Evolutionary conservation across 2,888 invertebrate genomes (phyloP).

Genomic region (Aphodius sticticus): DNA sequence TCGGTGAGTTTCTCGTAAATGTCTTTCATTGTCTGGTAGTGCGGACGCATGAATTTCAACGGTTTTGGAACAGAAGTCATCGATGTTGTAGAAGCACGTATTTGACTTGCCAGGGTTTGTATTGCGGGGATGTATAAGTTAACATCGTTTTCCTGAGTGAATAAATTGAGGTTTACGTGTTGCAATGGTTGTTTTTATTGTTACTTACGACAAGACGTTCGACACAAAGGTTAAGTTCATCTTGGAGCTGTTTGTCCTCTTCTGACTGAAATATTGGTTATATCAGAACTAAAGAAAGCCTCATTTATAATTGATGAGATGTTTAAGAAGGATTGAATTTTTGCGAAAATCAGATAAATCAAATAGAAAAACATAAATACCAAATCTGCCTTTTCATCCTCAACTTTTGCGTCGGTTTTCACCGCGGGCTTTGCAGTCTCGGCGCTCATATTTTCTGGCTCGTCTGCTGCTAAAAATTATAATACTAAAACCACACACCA

Average conservation of each 20-base stretch:
- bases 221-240: conserved; percentile 90
- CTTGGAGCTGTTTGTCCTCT: conserved; percentile 93
- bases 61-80: conserved; percentile 99
- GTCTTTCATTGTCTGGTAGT: conserved; percentile 88
- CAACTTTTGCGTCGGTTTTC: conserved; percentile 53
- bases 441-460: conserved; percentile 34
- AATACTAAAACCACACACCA: conserved; percentile 10
- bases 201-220: conserved; percentile 75
- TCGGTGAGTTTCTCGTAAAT: conserved; percentile 86
- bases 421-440: conserved; percentile 46
- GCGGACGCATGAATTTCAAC: conserved; percentile 91
- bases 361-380: conserved; percentile 46
- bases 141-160: conserved; percentile 72
- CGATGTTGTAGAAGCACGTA: conserved; percentile 96
- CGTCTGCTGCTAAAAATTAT: background rate
- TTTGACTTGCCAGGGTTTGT: conserved; percentile 87
- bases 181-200: background rate
- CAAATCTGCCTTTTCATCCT: conserved; percentile 59
- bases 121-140: conserved; percentile 83
- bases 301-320: conserved; percentile 17
- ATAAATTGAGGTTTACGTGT: conserved; percentile 28
- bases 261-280: conserved; percentile 72
- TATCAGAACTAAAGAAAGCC: conserved; percentile 28
- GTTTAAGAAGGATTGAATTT: conserved; percentile 10
- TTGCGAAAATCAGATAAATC: conserved; percentile 27